Conservation (phyloP, 1,140 invertebrate genomes). For the Pseudomyrmex dendroicus region DNA sequence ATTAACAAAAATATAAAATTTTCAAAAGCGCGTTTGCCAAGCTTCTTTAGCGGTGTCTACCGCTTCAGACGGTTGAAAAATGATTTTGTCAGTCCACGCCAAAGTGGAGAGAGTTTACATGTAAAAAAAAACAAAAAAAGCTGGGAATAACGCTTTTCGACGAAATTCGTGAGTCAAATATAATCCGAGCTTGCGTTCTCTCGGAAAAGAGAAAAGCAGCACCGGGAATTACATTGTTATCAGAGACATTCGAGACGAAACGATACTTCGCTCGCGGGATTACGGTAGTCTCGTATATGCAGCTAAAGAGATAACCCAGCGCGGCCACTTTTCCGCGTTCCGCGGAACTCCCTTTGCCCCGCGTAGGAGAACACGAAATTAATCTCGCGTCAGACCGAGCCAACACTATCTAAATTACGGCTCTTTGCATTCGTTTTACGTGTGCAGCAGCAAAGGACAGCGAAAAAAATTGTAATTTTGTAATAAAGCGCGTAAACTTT, state of each 20-base stretch:
- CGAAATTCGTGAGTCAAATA: constrained; percentile 29
- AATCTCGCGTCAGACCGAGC: constrained; percentile 6
- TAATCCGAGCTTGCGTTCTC: constrained; percentile 33
- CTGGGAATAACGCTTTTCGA: background rate
- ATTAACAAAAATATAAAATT: background rate
- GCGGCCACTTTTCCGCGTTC: constrained; percentile 30
- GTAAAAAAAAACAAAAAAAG: constrained; percentile 8
- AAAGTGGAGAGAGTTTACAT: background rate
- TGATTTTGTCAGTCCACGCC: constrained; percentile 19
- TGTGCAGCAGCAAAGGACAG: background rate
- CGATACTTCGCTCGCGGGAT: constrained; percentile 36
- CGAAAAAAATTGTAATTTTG: background rate
- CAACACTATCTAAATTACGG: background rate
- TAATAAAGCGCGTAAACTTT: background rate
- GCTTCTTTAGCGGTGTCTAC: background rate
- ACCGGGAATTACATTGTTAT: constrained; percentile 45
- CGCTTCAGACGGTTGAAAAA: constrained; percentile 5
- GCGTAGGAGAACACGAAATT: constrained; percentile 30
- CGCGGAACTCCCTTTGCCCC: background rate
- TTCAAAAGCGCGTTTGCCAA: background rate
- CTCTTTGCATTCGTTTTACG: background rate
- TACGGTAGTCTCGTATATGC: constrained; percentile 23
- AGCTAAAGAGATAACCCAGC: constrained; percentile 20
- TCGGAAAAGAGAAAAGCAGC: background rate
- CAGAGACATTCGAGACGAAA: constrained; percentile 38